Evolutionary conservation across 2,888 invertebrate genomes (phyloP), one percentile per base, ranked within the genome.

Genomic region (Apotomis betuletana): DNA sequence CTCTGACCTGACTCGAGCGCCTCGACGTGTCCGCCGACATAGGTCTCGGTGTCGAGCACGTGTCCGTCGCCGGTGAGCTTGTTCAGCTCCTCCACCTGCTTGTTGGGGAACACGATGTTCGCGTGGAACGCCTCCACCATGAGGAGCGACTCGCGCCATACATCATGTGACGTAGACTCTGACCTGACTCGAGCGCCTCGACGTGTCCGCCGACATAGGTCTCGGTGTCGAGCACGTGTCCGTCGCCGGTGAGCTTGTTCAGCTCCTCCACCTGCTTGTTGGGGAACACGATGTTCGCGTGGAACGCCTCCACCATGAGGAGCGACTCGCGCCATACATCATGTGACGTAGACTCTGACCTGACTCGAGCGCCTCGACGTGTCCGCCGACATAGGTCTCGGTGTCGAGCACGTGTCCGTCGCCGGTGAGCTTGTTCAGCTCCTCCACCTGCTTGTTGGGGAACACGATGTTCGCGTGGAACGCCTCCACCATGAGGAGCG

Each of bases 121-220:
- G 97, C 99, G 84, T 98, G 97, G 86, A 96, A 99, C 0, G 99
- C 99, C 92, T 99, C 96, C 49, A 99, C 99, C 99, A 99, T 99
- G 12, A 99, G 94, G 49, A 99, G 92, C 0, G 99, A 97, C 90
- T 99, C 99, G 88, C 99, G n/a, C n/a, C n/a, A n/a, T n/a, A n/a
- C n/a, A n/a, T n/a, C n/a, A n/a, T n/a, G n/a, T n/a, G n/a, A n/a
- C n/a, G n/a, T n/a, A n/a, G n/a, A 49, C 49, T 9, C 77, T 70
- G 55, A 93, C 93, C 99, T 0, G 99, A 99, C 89, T 99, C 99
- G 59, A 99, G 87, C 0, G 99, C 99, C 89, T 99, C 99, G 0
- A 99, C 99, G 85, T 99, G 99, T 0, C 99, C 99, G 1, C 99
- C 99, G 0, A 99, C 99, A 84, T 99, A 99, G 0, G 99, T 99